phyloP scores from a whole-genome alignment of 2,797 vertebrate species.

The Tauraco hartlaubi region DNA sequence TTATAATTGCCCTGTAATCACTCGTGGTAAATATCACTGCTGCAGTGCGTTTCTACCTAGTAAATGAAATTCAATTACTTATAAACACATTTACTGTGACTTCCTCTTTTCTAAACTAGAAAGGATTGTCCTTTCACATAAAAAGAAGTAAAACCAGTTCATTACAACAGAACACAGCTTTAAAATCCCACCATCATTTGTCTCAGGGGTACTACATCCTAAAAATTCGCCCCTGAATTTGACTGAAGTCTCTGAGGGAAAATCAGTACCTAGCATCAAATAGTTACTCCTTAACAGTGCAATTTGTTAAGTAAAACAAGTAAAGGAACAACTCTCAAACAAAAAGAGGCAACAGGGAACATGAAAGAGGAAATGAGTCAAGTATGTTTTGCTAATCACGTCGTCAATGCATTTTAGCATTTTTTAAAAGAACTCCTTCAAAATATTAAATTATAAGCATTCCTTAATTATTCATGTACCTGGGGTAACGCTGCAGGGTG shows the following conservation, averaged over 20 bases:
- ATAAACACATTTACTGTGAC: background rate
- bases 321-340: background rate
- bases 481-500: background rate
- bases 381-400: background rate
- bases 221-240: background rate
- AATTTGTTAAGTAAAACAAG: background rate
- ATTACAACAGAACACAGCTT: background rate
- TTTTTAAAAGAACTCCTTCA: background rate
- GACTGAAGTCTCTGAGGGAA: background rate
- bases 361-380: background rate
- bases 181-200: fast-evolving
- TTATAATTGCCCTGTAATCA: conserved; percentile 54
- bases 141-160: background rate
- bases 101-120: background rate
- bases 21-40: conserved; percentile 43
- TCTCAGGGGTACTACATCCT: background rate
- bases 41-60: conserved; percentile 13
- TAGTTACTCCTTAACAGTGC: background rate
- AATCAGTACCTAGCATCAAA: background rate
- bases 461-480: background rate
- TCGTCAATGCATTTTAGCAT: background rate
- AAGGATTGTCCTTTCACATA: background rate
- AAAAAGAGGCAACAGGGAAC: background rate
- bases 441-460: background rate
- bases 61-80: conserved; percentile 45